Base-by-base conservation (phyloP, 2,888 invertebrate species). In the Agrotis clavis region DNA sequence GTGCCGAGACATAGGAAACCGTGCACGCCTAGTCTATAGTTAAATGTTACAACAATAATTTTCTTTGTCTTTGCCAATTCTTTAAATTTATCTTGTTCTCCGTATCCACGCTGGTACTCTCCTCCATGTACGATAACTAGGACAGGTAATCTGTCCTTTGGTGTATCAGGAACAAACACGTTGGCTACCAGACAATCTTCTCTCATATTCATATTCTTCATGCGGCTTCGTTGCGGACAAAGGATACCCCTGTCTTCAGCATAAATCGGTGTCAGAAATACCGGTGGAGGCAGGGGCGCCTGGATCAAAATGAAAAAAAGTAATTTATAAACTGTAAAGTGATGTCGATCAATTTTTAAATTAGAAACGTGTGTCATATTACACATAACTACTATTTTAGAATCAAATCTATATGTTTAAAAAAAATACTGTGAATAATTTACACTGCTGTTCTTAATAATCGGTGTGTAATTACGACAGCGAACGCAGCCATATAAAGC, bases 81-180 rank as follows among this genome's bases (percentile, higher is more conserved):
- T 48, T 81, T 88, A 1, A 86, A 88, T 51, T 85, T 81, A 0
- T 86, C 11, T 50, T 71, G 77, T 71, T 91, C 86, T 0, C 94
- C 92, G 48, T 78, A 88, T 5, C 95, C 95, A 2, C 90, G 62
- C 80, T 92, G 87, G 69, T 89, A 95, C 5, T 89, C 94, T 7
- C 96, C 96, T n/a, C 95, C 95, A 57, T 96, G 96, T 4, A 96
- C 88, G 61, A 89, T 88, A 13, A 96, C 92, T 25, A 95, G 79
- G 0, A 96, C 96, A 6, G 96, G 92, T 6, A 92, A 74, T 35
- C 90, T 87, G 9, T 67, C 86, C 51, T 86, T 83, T 56, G 83
- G 67, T n/a, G 90, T 91, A 53, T 91, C 88, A 13, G 93, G 92
- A 0, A 90, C 89, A 64, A 89, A 93, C 6, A 95, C 86, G 79